A percentile compares a stretch with the other conserved stretches of the same genome.
Conservation (phyloP, 2,888 invertebrate species). For the Pterostichus niger region DNA sequence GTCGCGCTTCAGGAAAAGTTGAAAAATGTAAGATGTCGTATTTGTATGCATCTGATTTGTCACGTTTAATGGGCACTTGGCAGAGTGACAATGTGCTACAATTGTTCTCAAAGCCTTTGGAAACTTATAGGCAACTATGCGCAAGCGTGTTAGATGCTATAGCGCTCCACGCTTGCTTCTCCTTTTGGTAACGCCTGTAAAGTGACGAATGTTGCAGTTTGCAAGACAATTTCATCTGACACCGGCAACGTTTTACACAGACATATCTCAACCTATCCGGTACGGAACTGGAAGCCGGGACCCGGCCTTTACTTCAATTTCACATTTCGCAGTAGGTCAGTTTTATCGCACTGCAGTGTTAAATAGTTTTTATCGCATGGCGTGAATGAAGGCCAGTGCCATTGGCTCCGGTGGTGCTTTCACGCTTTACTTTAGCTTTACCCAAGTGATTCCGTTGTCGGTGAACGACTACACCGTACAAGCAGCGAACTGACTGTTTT, state of each 20-base stretch:
- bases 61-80: slow-evolving; percentile 39
- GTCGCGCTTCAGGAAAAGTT: not conserved
- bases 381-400: slow-evolving; percentile 9
- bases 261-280: slow-evolving; percentile 9
- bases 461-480: not conserved
- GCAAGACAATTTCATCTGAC: slow-evolving; percentile 46
- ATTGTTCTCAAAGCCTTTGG: slow-evolving; percentile 37
- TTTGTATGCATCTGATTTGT: slow-evolving; percentile 42
- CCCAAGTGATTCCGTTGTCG: slow-evolving; percentile 13
- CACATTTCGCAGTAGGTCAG: slow-evolving; percentile 31
- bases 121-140: not conserved
- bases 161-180: not conserved
- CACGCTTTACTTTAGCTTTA: no score
- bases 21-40: not conserved
- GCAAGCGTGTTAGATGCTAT: not conserved
- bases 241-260: slow-evolving; percentile 11
- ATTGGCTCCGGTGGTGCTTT: not conserved
- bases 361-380: slow-evolving; percentile 47
- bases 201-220: slow-evolving; percentile 46
- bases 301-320: slow-evolving; percentile 33
- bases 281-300: not conserved
- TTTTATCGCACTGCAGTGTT: slow-evolving; percentile 44
- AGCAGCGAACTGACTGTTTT: slow-evolving; percentile 12
- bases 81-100: slow-evolving; percentile 13
- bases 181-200: slow-evolving; percentile 24